Conservation (phyloP, 2,888 invertebrate species). For the Parascotia fuliginaria region DNA sequence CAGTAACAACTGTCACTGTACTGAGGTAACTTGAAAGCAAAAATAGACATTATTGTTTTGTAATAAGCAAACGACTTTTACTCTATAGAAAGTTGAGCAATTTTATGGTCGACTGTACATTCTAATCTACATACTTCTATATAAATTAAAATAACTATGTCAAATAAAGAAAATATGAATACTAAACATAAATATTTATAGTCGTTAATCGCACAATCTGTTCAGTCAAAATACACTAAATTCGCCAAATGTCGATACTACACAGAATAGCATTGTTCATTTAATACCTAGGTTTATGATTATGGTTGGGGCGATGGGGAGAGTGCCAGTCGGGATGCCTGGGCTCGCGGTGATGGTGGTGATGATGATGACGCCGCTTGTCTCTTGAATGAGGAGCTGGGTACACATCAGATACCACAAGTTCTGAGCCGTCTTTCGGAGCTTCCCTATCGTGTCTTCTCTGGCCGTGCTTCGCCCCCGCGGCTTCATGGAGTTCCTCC, state of each 20-base stretch:
- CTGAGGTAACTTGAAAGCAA: too few relatives aligned
- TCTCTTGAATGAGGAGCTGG: conserved; percentile 76
- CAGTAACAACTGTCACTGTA: too few relatives aligned
- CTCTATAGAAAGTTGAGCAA: too few relatives aligned
- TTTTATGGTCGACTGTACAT: conserved; percentile 11
- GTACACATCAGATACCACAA: conserved; percentile 89
- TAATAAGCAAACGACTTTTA: too few relatives aligned
- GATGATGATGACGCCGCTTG: conserved; percentile 90
- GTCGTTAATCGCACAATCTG: background rate
- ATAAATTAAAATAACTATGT: background rate
- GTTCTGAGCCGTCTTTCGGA: conserved; percentile 90
- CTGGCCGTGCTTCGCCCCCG: conserved; percentile 84
- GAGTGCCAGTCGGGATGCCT: conserved; percentile 86
- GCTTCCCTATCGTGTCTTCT: conserved; percentile 81
- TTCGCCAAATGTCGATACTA: conserved; percentile 11
- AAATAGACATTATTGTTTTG: too few relatives aligned
- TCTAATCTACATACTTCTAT: background rate
- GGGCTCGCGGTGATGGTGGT: conserved; percentile 90
- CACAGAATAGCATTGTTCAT: conserved; percentile 21
- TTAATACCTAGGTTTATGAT: conserved; percentile 83
- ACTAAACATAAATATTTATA: background rate
- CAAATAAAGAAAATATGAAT: background rate
- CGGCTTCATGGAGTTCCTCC: conserved; percentile 95
- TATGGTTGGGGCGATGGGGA: conserved; percentile 82
- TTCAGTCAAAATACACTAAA: conserved; percentile 9